A percentile compares a stretch with the other conserved stretches of the same genome.
phyloP scores from a whole-genome alignment of 2,113 vertebrate genomes.

The Upupa epops region DNA sequence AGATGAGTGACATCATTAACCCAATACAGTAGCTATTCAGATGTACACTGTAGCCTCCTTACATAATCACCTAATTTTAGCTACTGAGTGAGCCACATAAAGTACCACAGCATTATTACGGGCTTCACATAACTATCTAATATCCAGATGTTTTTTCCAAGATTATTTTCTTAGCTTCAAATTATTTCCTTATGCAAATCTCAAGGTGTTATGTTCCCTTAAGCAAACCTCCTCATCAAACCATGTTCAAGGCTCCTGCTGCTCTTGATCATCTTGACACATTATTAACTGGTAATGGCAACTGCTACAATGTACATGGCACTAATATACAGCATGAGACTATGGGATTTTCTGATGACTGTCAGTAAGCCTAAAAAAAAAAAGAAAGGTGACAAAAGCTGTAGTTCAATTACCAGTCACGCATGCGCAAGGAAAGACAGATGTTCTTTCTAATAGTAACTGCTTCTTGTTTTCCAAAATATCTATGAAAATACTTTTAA shows the following conservation, averaged over 20 bases:
- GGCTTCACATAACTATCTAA: constrained; percentile 17
- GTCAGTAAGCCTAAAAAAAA: not conserved
- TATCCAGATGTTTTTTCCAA: constrained; percentile 38
- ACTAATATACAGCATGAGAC: not conserved
- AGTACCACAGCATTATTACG: constrained; percentile 57
- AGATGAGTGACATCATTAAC: constrained; percentile 79
- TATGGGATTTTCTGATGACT: not conserved
- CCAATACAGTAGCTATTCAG: constrained; percentile 74
- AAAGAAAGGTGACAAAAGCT: not conserved
- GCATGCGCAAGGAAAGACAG: not conserved
- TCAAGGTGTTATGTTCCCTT: not conserved
- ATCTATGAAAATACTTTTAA: not conserved
- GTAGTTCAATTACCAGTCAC: not conserved
- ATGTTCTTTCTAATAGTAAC: not conserved
- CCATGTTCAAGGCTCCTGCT: not conserved
- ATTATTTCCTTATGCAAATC: not conserved
- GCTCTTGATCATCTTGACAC: not conserved
- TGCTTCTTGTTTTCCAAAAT: not conserved
- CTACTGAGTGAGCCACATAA: constrained; percentile 41
- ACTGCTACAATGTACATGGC: not conserved
- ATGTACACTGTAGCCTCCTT: constrained; percentile 58
- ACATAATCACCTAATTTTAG: constrained; percentile 79
- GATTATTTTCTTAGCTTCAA: constrained; percentile 31
- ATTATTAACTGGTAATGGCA: not conserved
- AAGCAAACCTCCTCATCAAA: not conserved